Evolutionary conservation across 2,888 invertebrate species (phyloP).

Genomic region (Sympetrum striolatum): DNA sequence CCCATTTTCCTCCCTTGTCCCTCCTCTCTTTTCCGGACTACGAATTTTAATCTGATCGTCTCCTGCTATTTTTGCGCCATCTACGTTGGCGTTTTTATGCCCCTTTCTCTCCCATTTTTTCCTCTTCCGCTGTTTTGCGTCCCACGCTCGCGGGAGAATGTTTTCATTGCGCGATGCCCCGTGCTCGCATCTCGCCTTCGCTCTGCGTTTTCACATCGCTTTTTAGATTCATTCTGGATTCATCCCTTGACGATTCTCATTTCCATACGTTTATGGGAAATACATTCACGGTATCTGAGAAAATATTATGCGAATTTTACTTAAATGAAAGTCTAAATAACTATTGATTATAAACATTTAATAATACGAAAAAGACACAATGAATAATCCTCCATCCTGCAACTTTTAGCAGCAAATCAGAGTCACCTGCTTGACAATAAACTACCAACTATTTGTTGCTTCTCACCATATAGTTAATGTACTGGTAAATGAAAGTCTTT

Average conservation of each 20-base stretch:
- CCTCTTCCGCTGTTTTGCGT: neutral
- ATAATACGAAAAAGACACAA: too few relatives aligned
- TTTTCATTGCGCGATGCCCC: neutral
- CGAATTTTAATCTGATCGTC: neutral
- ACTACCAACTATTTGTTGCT: too few relatives aligned
- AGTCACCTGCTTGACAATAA: too few relatives aligned
- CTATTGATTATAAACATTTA: neutral
- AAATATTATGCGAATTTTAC: neutral
- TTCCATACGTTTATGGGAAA: neutral
- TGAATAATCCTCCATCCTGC: too few relatives aligned
- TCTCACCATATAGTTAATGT: too few relatives aligned
- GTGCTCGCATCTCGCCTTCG: neutral
- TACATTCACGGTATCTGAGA: neutral
- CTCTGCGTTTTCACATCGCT: neutral
- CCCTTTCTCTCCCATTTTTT: neutral
- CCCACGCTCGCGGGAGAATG: too few relatives aligned
- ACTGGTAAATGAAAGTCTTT: too few relatives aligned
- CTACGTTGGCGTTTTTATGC: neutral
- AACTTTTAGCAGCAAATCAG: too few relatives aligned
- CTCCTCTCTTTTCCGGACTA: neutral
- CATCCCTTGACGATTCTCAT: neutral
- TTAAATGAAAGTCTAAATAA: neutral
- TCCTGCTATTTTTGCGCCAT: neutral
- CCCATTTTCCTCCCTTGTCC: neutral
- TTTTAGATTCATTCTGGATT: neutral